These are phyloP conservation scores for Sarcophaga subvicina DNA, from an alignment of 2,888 invertebrate genomes.

Conservation along the genomic window DNA sequence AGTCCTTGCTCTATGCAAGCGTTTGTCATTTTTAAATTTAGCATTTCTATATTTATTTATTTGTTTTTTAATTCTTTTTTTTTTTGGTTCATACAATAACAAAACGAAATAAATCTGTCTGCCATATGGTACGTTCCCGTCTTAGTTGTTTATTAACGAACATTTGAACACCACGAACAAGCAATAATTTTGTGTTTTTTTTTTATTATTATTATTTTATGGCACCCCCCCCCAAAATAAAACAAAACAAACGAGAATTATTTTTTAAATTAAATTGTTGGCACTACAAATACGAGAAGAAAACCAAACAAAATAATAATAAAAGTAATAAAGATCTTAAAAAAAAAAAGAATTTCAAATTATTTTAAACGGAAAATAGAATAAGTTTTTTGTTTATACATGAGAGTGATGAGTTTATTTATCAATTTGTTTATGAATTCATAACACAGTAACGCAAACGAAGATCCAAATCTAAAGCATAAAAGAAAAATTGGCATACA, in stretches of 20 bases:
- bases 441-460: conserved; percentile 5
- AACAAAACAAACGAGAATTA: conserved; percentile 3
- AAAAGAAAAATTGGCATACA: conserved; percentile 10
- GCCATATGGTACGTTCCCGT: too few relatives aligned
- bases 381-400: neutral
- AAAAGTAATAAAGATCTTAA: neutral
- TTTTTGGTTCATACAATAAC: too few relatives aligned
- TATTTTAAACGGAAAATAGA: too few relatives aligned
- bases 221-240: conserved; percentile 24
- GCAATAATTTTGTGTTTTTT: neutral
- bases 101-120: too few relatives aligned
- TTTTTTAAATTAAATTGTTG: conserved; percentile 29
- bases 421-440: conserved; percentile 53
- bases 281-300: conserved; percentile 19
- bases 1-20: too few relatives aligned
- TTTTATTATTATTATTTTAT: neutral
- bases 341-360: too few relatives aligned
- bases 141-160: conserved; percentile 4
- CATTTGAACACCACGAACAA: conserved; percentile 21
- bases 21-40: too few relatives aligned
- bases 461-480: conserved; percentile 12
- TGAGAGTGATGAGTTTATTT: conserved; percentile 30
- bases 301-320: conserved; percentile 2
- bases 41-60: too few relatives aligned
- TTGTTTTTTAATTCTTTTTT: too few relatives aligned